phyloP scores from a whole-genome alignment of 1,140 invertebrate genomes.

The Ceratosolen fusciceps region DNA sequence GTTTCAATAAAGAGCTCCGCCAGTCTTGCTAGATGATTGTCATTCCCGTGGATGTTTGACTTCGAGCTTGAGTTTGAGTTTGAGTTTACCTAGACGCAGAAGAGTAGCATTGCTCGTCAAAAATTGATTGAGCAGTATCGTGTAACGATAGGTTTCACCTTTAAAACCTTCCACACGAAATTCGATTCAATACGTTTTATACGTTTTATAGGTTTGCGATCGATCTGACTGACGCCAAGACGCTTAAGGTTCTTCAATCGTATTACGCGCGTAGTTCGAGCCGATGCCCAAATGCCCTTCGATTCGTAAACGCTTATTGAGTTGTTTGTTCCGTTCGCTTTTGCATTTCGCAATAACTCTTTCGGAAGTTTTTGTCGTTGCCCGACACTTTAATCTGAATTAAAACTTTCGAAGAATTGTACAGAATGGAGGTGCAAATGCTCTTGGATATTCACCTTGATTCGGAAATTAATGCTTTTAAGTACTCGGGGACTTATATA shows the following conservation, averaged over 20 bases:
- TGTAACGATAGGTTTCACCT: neutral
- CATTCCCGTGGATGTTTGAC: neutral
- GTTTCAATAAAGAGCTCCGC: slow-evolving; percentile 14
- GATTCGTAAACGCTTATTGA: no score
- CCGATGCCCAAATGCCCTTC: no score
- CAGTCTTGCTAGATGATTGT: neutral
- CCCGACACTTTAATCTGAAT: neutral
- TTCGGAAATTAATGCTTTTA: neutral
- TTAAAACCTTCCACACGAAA: neutral
- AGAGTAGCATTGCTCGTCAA: neutral
- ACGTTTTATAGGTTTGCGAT: neutral
- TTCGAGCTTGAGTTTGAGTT: neutral
- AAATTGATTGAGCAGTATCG: neutral
- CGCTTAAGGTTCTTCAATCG: no score
- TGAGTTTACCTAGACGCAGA: neutral
- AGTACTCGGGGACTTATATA: neutral
- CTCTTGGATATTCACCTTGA: neutral
- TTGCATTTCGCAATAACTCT: no score
- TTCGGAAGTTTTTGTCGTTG: no score
- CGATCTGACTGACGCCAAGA: neutral
- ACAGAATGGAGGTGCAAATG: neutral
- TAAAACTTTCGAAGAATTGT: neutral
- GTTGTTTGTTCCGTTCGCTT: no score
- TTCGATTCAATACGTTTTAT: neutral
- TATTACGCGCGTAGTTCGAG: no score